A percentile compares a stretch with the other conserved stretches of the same genome.
Conservation (phyloP, 2,113 vertebrate species). For the Rissa tridactyla region DNA sequence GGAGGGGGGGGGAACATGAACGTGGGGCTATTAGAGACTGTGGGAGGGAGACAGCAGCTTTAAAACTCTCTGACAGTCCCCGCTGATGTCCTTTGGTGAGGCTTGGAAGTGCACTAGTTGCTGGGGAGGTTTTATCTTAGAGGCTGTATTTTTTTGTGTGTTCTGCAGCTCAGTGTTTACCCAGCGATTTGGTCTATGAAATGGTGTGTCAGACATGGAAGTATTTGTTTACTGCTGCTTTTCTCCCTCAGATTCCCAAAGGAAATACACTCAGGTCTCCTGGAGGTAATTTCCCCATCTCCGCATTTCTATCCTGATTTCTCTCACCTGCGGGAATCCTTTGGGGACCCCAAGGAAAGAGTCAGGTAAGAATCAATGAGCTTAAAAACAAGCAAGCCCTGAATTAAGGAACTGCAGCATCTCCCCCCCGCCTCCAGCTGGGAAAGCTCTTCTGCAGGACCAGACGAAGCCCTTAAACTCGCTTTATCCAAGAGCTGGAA, state of each 20-base stretch:
- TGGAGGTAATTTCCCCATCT: conserved; percentile 93
- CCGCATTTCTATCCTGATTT: conserved; percentile 95
- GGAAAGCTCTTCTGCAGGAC: background rate
- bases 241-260: conserved; percentile 81
- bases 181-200: background rate
- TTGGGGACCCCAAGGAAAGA: conserved; percentile 93
- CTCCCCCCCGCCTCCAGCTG: background rate
- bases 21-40: background rate
- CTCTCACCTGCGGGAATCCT: conserved; percentile 88
- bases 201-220: background rate
- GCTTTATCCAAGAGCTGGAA: background rate
- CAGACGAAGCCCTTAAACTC: background rate
- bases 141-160: background rate
- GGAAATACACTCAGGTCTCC: conserved; percentile 90
- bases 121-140: background rate
- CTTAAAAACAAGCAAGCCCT: background rate
- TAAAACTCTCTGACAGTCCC: background rate
- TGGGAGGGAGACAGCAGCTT: background rate
- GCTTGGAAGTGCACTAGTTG: background rate
- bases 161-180: background rate
- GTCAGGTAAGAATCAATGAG: conserved; percentile 79
- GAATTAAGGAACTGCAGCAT: background rate
- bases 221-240: conserved; percentile 2
- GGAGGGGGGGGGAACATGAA: fast-evolving
- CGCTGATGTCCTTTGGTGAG: background rate